These are phyloP conservation scores for Mythimna impura DNA, from an alignment of 2,888 invertebrate species.

Conservation along the genomic window DNA sequence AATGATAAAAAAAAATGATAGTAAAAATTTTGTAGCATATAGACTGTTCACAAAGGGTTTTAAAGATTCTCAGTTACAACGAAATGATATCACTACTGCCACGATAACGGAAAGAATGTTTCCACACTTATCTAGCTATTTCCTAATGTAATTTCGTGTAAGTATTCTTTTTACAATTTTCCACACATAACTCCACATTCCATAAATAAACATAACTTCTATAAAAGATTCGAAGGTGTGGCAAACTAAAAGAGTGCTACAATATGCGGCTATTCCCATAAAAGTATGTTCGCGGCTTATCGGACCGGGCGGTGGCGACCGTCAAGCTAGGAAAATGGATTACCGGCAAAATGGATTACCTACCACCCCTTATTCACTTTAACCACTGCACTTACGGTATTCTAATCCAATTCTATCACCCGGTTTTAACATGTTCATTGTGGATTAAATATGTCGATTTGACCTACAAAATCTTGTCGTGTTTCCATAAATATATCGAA, in stretches of 20 bases:
- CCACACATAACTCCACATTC: not conserved
- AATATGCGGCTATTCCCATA: constrained; percentile 35
- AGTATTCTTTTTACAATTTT: not conserved
- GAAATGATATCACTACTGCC: not conserved
- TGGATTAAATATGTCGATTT: constrained; percentile 1
- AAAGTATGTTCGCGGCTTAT: constrained; percentile 53
- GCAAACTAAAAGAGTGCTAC: constrained; percentile 9
- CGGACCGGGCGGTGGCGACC: constrained; percentile 42
- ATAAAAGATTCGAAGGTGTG: constrained; percentile 26
- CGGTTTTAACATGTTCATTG: constrained; percentile 4
- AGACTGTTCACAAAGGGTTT: too few relatives aligned
- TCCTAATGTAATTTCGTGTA: not conserved
- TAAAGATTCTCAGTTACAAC: too few relatives aligned
- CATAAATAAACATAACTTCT: not conserved
- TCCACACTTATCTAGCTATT: not conserved
- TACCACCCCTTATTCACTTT: constrained; percentile 42
- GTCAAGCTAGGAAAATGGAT: constrained; percentile 57
- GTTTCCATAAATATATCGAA: constrained; percentile 4
- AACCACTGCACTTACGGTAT: constrained; percentile 35
- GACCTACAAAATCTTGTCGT: not conserved
- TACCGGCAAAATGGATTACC: constrained; percentile 56
- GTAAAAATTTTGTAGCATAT: too few relatives aligned
- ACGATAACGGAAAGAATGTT: not conserved
- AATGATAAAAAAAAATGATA: too few relatives aligned
- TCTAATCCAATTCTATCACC: constrained; percentile 26